Conservation (phyloP, 2,888 invertebrate genomes). For the Phania funesta region DNA sequence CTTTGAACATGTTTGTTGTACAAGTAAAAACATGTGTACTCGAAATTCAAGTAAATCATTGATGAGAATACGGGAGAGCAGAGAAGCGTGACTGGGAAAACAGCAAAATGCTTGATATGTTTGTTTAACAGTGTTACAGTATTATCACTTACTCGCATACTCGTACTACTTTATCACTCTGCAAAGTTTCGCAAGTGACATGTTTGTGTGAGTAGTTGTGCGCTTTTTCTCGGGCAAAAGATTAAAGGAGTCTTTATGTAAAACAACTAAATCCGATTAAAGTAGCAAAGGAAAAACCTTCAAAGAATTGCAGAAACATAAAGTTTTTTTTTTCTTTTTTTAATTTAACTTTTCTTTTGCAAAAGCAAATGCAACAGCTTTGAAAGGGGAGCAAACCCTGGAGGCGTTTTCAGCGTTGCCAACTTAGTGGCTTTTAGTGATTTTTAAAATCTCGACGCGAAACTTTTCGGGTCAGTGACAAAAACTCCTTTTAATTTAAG, state of each 20-base stretch:
- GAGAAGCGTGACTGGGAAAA: not conserved
- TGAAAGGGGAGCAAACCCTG: too few relatives aligned
- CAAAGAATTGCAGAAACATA: conserved; percentile 41
- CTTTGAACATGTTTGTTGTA: not conserved
- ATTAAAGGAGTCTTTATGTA: conserved; percentile 28
- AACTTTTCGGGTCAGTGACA: too few relatives aligned
- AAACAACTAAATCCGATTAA: not conserved
- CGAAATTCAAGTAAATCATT: conserved; percentile 2
- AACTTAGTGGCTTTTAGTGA: too few relatives aligned
- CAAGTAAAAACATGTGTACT: conserved; percentile 1
- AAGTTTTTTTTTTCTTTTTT: conserved; percentile 24
- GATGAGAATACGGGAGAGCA: not conserved
- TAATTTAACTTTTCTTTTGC: conserved; percentile 2
- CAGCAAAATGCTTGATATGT: not conserved
- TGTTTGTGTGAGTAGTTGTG: too few relatives aligned
- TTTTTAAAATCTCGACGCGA: too few relatives aligned
- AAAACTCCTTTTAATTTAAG: too few relatives aligned
- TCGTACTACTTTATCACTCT: not conserved
- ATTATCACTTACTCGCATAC: conserved; percentile 21
- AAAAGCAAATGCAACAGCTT: not conserved
- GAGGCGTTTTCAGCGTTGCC: too few relatives aligned
- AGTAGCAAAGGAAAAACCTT: conserved; percentile 27
- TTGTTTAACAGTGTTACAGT: conserved; percentile 9
- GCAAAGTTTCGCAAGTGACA: not conserved
- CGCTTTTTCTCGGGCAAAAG: too few relatives aligned